Evolutionary conservation across 2,797 vertebrate genomes (phyloP).

Genomic region (Phoebastria nigripes): DNA sequence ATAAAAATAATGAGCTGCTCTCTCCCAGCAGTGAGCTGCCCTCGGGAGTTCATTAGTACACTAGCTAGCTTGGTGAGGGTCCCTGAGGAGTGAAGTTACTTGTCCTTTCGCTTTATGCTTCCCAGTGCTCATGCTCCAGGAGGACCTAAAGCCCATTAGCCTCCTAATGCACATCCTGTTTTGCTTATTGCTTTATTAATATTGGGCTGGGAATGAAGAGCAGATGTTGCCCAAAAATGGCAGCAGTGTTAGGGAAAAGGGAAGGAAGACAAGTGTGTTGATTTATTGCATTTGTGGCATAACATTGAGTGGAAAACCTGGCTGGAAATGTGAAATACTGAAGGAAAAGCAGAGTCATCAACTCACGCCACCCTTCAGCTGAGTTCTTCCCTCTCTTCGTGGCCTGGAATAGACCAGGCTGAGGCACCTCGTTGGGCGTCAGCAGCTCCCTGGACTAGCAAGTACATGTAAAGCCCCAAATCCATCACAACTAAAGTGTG

Average conservation of each 20-base stretch:
- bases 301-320: not conserved
- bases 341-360: not conserved
- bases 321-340: not conserved
- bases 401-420: not conserved
- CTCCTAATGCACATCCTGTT: constrained; percentile 16
- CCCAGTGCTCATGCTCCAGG: not conserved
- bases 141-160: constrained; percentile 6
- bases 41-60: not conserved
- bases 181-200: constrained; percentile 33
- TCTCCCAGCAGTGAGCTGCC: not conserved
- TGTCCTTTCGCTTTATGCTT: not conserved
- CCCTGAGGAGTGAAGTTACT: not conserved
- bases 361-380: not conserved
- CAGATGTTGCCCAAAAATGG: constrained; percentile 29
- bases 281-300: not conserved
- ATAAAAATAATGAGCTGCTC: constrained; percentile 36
- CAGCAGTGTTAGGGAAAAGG: not conserved
- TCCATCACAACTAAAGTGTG: not conserved
- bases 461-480: not conserved
- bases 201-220: constrained; percentile 1
- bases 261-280: not conserved
- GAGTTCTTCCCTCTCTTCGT: not conserved
- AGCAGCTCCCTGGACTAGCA: not conserved
- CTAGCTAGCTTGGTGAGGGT: not conserved
- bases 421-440: not conserved